These are phyloP conservation scores for Platycheirus albimanus DNA, from an alignment of 2,888 invertebrate genomes.

Conservation along the genomic window DNA sequence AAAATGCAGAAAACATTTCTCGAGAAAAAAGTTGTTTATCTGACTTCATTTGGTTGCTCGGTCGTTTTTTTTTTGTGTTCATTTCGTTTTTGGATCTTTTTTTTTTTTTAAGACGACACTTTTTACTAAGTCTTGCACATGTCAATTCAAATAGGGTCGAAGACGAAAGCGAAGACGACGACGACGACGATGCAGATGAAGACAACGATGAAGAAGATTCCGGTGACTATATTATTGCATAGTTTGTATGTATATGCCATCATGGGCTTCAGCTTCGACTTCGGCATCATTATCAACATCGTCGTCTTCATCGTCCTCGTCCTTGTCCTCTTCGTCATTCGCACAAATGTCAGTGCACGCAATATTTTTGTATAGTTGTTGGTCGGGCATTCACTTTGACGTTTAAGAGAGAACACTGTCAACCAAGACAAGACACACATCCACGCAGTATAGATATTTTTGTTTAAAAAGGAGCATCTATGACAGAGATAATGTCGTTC, in stretches of 20 bases:
- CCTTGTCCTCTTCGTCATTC: constrained; percentile 37
- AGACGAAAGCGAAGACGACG: not conserved
- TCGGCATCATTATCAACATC: constrained; percentile 21
- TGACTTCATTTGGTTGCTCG: constrained; percentile 61
- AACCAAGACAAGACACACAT: not conserved
- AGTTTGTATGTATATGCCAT: constrained; percentile 31
- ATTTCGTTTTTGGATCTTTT: not conserved
- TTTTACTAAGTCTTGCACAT: constrained; percentile 74
- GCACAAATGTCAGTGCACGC: constrained; percentile 65
- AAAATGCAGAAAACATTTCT: constrained; percentile 51
- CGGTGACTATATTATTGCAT: constrained; percentile 26
- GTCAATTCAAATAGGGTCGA: constrained; percentile 65
- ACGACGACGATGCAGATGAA: constrained; percentile 1
- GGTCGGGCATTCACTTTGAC: constrained; percentile 46
- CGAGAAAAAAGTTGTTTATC: constrained; percentile 69
- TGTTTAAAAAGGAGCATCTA: constrained; percentile 27
- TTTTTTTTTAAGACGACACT: constrained; percentile 56
- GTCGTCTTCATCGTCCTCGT: constrained; percentile 20
- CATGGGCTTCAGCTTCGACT: not conserved
- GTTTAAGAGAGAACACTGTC: not conserved
- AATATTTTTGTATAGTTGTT: constrained; percentile 53
- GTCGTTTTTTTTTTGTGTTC: constrained; percentile 12
- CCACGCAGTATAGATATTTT: constrained; percentile 11
- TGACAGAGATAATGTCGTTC: constrained; percentile 61
- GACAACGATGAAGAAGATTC: constrained; percentile 24